Percentiles rank a stretch among this genome's conserved stretches.
phyloP scores from a whole-genome alignment of 2,113 vertebrate species.

The Seriola quinqueradiata region DNA sequence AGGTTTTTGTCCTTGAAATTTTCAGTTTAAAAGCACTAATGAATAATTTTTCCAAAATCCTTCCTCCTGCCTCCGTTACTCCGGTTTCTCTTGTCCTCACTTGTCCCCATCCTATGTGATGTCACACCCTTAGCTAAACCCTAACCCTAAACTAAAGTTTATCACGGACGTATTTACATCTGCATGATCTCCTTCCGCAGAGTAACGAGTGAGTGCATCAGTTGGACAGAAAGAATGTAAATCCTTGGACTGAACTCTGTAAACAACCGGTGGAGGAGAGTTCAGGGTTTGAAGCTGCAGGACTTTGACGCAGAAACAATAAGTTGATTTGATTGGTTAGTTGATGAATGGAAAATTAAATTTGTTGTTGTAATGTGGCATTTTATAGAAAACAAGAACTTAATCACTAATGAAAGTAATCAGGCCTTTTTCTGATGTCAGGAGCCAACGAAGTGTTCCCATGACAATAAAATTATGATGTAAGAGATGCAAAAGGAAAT shows the following conservation, averaged over 20 bases:
- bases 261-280: neutral
- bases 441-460: neutral
- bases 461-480: neutral
- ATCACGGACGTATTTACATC: neutral
- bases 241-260: neutral
- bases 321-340: neutral
- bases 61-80: too few relatives aligned
- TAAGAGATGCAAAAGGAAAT: neutral
- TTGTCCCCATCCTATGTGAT: too few relatives aligned
- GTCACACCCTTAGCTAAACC: too few relatives aligned
- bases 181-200: neutral
- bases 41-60: neutral
- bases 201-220: neutral
- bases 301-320: neutral
- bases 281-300: neutral
- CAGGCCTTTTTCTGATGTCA: neutral
- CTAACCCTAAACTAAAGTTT: neutral
- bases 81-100: too few relatives aligned
- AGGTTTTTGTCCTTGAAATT: neutral
- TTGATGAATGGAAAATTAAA: too few relatives aligned
- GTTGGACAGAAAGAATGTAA: constrained; percentile 18
- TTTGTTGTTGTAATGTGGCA: too few relatives aligned
- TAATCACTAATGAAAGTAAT: too few relatives aligned
- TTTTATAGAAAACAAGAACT: too few relatives aligned
- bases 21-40: neutral